These are phyloP conservation scores for Samia ricini DNA, from an alignment of 1,140 invertebrate species.

Conservation along the genomic window DNA sequence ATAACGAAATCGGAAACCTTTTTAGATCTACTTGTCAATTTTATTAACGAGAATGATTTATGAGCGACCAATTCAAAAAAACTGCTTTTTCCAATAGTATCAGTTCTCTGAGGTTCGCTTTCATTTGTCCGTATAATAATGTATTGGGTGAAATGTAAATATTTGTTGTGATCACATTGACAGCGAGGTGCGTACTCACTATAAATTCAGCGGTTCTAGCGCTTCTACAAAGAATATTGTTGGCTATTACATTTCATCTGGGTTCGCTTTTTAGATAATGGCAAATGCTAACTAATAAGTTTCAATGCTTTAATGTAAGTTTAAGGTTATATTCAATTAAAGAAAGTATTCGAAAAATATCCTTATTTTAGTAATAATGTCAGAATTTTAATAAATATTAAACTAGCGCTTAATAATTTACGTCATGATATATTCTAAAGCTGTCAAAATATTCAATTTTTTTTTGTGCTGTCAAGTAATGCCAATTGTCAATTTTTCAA, in stretches of 20 bases:
- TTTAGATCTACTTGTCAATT: constrained; percentile 34
- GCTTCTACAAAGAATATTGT: background rate
- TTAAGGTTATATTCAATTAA: too few relatives aligned
- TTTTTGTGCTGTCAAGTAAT: too few relatives aligned
- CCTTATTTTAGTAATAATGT: too few relatives aligned
- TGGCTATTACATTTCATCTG: background rate
- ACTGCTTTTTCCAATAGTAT: background rate
- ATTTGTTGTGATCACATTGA: constrained; percentile 41
- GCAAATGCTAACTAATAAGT: background rate
- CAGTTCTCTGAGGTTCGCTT: background rate
- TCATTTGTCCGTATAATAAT: constrained; percentile 37
- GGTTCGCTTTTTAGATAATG: background rate
- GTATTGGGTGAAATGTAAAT: constrained; percentile 43
- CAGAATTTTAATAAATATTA: too few relatives aligned
- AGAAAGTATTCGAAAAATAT: too few relatives aligned
- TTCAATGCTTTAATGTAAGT: too few relatives aligned
- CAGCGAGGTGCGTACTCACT: constrained; percentile 6
- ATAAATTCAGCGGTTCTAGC: constrained; percentile 20
- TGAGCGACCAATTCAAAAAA: constrained; percentile 25
- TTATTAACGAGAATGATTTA: constrained; percentile 32
- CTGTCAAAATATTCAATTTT: too few relatives aligned
- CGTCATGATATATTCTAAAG: too few relatives aligned
- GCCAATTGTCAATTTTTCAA: background rate
- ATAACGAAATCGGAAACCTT: constrained; percentile 28
- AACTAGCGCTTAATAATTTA: too few relatives aligned